Evolutionary conservation across 2,113 vertebrate genomes (phyloP), one percentile per base, ranked within the genome.

Genomic region (Tenebrosternarchus preto): DNA sequence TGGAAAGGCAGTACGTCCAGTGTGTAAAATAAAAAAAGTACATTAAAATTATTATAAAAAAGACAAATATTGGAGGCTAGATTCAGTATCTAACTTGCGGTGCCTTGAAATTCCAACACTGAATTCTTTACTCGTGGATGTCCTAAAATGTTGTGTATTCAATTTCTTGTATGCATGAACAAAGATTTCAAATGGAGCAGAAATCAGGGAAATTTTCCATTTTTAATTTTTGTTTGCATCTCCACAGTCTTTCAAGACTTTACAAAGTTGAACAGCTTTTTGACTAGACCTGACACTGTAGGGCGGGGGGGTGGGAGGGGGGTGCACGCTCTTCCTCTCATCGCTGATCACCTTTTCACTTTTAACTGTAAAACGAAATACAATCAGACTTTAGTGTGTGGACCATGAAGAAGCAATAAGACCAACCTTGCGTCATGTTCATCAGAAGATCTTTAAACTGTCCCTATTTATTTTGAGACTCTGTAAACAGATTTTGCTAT

Each of bases 91-190:
- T 70, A 43, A 82, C 63, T 84, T 86, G 81, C 82, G 78, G 90
- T 91, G 87, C 88, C 88, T 90, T 90, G 70, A 87, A 19, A 81
- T 82, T 74, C 78, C 73, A 85, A 80, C 84, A 77, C 83, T 43
- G 78, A 76, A 22, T 73, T 25, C 77, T 86, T 75, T 73, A 63
- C 63, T 66, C 31, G 56, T 75, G 69, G 66, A 57, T 64, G 73
- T 81, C 68, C 61, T 79, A 46, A 57, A 76, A 72, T 75, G 61
- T 81, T 50, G 70, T 83, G 73, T 78, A 53, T 20, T 61, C 59
- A 61, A 72, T 80, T 77, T 71, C 59, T 57, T 79, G 69, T 71
- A 69, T 85, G 87, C 87, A 87, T 87, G 87, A 85, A 72, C 68
- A 85, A 75, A 68, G 39, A 68, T 82, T 84, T 80, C 25, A 70